Evolutionary conservation across 2,888 invertebrate genomes (phyloP).

Genomic region (Poecilobothrus nobilitatus): DNA sequence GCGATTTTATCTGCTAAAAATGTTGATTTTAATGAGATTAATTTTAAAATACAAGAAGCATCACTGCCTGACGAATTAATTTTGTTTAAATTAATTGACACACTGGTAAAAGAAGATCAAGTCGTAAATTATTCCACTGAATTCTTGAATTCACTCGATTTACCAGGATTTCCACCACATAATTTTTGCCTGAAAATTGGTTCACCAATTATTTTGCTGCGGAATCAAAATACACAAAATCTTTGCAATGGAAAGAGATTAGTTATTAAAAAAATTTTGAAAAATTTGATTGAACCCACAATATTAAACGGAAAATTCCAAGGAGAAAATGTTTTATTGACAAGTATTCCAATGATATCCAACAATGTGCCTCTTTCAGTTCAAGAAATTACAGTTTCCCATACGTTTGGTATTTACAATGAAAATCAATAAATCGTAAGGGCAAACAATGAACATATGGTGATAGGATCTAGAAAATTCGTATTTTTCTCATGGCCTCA

Average conservation of each 20-base stretch:
- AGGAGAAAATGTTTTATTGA: slow-evolving; percentile 25
- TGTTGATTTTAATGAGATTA: slow-evolving; percentile 14
- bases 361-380: slow-evolving; percentile 29
- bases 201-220: slow-evolving; percentile 28
- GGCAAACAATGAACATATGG: too few relatives aligned
- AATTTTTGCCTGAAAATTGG: slow-evolving; percentile 28
- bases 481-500: too few relatives aligned
- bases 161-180: slow-evolving; percentile 21
- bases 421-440: too few relatives aligned
- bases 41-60: slow-evolving; percentile 14
- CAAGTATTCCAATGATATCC: slow-evolving; percentile 32
- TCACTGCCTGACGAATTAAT: slow-evolving; percentile 8
- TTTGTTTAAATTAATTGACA: slow-evolving; percentile 14
- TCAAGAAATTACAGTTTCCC: slow-evolving; percentile 33
- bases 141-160: slow-evolving; percentile 22
- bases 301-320: slow-evolving; percentile 16
- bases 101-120: slow-evolving; percentile 26
- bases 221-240: slow-evolving; percentile 26
- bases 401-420: too few relatives aligned
- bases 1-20: slow-evolving; percentile 15
- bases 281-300: slow-evolving; percentile 14
- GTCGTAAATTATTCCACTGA: slow-evolving; percentile 22
- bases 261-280: slow-evolving; percentile 10
- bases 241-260: slow-evolving; percentile 18
- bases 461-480: too few relatives aligned